A percentile compares a stretch with the other conserved stretches of the same genome.
Evolutionary conservation across 2,797 vertebrate genomes (phyloP).

Genomic region (Carapus acus): DNA sequence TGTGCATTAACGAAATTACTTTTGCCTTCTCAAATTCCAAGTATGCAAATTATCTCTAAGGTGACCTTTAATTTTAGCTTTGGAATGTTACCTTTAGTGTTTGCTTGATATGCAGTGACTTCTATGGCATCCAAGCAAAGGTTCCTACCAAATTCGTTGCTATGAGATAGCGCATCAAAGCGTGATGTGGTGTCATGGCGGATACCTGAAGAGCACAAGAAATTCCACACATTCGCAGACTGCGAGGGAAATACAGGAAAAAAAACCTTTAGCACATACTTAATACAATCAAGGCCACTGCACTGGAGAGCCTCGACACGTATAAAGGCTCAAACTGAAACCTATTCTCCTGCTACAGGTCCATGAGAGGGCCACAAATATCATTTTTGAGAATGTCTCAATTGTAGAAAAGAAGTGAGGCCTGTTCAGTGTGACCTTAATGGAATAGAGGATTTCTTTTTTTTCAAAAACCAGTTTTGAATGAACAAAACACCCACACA

Average conservation of each 20-base stretch:
- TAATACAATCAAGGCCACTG: conserved; percentile 1
- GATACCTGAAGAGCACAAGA: conserved; percentile 25
- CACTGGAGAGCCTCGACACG: background rate
- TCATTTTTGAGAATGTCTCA: too few relatives aligned
- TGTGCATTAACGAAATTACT: conserved; percentile 36
- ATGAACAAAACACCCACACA: too few relatives aligned
- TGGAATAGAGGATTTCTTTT: too few relatives aligned
- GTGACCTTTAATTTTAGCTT: background rate
- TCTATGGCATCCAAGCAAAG: background rate
- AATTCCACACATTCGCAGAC: conserved; percentile 43
- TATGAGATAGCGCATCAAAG: background rate
- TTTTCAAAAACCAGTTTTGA: too few relatives aligned
- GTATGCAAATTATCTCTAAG: conserved; percentile 20
- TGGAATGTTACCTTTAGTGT: background rate
- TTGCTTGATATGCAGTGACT: too few relatives aligned
- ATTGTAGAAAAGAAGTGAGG: too few relatives aligned
- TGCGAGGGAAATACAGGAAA: conserved; percentile 14
- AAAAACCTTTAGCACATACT: conserved; percentile 20
- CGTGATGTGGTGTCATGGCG: conserved; percentile 14
- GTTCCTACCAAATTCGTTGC: background rate
- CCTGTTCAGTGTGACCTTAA: too few relatives aligned
- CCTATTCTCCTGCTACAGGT: too few relatives aligned
- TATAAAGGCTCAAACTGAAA: background rate
- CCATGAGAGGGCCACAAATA: too few relatives aligned
- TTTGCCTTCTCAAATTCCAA: conserved; percentile 36